These are phyloP conservation scores for Phymatocera aterrima DNA, from an alignment of 2,888 invertebrate species.

Conservation along the genomic window DNA sequence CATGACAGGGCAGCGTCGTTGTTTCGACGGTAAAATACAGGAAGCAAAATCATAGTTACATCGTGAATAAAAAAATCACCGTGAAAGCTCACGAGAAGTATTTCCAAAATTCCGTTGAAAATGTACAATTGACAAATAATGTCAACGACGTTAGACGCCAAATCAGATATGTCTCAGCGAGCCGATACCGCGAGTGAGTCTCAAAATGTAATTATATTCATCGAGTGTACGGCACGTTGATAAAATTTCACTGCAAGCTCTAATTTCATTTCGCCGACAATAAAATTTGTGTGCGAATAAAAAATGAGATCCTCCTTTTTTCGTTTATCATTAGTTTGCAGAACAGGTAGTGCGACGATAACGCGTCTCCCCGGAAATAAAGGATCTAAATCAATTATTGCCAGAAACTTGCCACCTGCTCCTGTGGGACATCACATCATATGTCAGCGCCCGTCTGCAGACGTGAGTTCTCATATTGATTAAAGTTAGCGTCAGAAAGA, in stretches of 20 bases:
- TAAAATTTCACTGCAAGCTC: no score
- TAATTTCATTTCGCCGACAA: no score
- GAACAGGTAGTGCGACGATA: constrained; percentile 14
- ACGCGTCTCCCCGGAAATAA: constrained; percentile 11
- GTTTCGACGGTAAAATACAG: background rate
- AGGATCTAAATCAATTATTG: constrained; percentile 30
- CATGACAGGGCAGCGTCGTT: constrained; percentile 34
- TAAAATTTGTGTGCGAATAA: no score
- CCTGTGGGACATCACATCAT: background rate
- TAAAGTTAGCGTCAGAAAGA: background rate
- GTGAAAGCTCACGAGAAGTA: background rate
- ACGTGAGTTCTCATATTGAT: constrained; percentile 4
- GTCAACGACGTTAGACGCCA: constrained; percentile 11
- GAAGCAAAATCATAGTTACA: constrained; percentile 32
- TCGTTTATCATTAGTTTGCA: constrained; percentile 19
- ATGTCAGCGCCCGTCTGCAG: constrained; percentile 4
- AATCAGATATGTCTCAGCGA: constrained; percentile 6
- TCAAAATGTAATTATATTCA: no score
- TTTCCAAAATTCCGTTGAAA: constrained; percentile 23
- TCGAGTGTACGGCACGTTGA: no score
- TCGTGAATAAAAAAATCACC: background rate
- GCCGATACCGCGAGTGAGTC: constrained; percentile 24
- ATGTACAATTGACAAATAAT: constrained; percentile 33
- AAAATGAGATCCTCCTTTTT: no score
- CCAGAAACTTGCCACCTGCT: constrained; percentile 1